Evolutionary conservation across 2,797 vertebrate genomes (phyloP).

Genomic region (Vultur gryphus): DNA sequence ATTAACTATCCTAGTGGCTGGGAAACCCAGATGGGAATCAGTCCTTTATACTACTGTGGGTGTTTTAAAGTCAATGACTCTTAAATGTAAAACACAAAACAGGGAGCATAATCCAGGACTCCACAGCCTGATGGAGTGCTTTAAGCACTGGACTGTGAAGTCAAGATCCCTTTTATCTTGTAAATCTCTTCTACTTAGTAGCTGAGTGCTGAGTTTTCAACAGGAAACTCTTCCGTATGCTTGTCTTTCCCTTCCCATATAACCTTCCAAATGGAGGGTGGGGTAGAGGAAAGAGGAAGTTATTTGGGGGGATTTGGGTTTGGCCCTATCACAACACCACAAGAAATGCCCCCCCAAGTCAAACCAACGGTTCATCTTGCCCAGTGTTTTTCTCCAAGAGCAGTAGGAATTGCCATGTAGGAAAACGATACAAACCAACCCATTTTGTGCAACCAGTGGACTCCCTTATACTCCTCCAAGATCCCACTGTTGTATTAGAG

Average conservation of each 20-base stretch:
- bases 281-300: background rate
- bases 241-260: background rate
- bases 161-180: background rate
- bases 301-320: background rate
- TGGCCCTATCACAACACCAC: background rate
- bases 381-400: background rate
- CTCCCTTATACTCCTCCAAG: background rate
- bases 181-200: background rate
- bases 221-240: background rate
- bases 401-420: background rate
- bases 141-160: background rate
- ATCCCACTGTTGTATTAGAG: background rate
- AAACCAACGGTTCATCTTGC: background rate
- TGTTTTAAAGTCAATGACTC: background rate
- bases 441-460: background rate
- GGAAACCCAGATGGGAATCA: background rate
- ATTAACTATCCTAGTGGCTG: background rate
- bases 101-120: background rate
- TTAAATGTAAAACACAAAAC: background rate
- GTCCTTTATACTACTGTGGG: background rate
- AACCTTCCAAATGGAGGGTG: background rate
- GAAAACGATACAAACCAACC: accelerated
- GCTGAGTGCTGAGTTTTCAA: background rate
- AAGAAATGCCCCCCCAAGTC: background rate
- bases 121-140: background rate